Base-by-base conservation (phyloP, 2,113 vertebrate species). In the Himantopus leucocephalus region DNA sequence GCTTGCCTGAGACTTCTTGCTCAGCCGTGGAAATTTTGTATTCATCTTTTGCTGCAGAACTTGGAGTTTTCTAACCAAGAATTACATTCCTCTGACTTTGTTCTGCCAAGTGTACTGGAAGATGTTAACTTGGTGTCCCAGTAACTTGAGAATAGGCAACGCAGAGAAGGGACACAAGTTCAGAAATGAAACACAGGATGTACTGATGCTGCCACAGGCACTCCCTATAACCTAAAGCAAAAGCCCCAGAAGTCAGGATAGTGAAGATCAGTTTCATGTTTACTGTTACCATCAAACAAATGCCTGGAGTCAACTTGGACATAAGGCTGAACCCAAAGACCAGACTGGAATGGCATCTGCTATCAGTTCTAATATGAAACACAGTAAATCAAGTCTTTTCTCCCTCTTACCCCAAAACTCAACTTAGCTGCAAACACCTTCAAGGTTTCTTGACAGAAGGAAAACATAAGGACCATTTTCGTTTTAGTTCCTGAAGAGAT, bases 111-210 rank as follows among this genome's bases (percentile, higher is more conserved):
- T 22, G 55, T 64, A 74, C 91, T 90, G 12, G 1, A 90, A 80
- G 90, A 93, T 12, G 37, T 81, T 84, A 89, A 92, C 86, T 87
- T 80, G 27, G 41, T 95, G 90, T 93, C 62, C 90, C 89, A 62
- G 94, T 96, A 96, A 96, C 56, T 56, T 93, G 94, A 96, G 81
- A 96, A 85, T 43, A 64, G 39, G 77, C 90, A 96, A 84, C 0
- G 1, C 52, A 59, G 72, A 95, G 48, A 35, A 80, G 23, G 47
- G 43, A 91, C 92, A 59, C 43, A 68, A 94, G 64, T 55, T 92
- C 82, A 94, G 76, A 91, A 94, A 72, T 29, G 19, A 72, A 91
- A 94, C 64, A 94, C 59, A n/a, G 83, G 66, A 89, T 56, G 72
- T 77, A 83, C 90, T 66, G 75, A 77, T 84, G 90, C 80, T 85